phyloP scores from a whole-genome alignment of 2,888 invertebrate species.

The Fabriciana adippe region DNA sequence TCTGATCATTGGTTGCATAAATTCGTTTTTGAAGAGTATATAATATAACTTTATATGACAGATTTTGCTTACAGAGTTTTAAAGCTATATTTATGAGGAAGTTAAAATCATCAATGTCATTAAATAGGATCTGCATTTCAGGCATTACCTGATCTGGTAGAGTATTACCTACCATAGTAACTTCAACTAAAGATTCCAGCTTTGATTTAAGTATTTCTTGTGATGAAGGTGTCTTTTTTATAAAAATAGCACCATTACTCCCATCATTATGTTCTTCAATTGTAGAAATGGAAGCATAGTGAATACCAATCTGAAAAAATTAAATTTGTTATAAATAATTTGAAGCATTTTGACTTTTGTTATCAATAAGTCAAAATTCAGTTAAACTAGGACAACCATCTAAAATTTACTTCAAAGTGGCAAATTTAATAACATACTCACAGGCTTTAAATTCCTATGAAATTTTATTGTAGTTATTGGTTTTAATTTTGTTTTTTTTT shows the following conservation, averaged over 20 bases:
- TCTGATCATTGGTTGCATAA: constrained; percentile 48
- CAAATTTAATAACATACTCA: too few species aligned
- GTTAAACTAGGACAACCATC: too few species aligned
- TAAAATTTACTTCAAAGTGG: too few species aligned
- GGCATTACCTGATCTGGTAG: constrained; percentile 48
- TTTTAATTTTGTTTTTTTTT: background rate
- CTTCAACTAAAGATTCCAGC: constrained; percentile 51
- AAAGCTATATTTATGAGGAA: constrained; percentile 55
- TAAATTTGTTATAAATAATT: background rate
- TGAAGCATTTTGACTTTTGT: too few species aligned
- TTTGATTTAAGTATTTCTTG: constrained; percentile 63
- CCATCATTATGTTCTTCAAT: constrained; percentile 37
- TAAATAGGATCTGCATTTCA: constrained; percentile 58
- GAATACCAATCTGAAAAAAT: constrained; percentile 48
- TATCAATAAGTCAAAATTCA: too few species aligned
- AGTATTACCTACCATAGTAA: constrained; percentile 27
- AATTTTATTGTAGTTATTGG: background rate
- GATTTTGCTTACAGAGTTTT: constrained; percentile 59
- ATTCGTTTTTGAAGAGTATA: constrained; percentile 65
- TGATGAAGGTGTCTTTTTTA: constrained; percentile 48
- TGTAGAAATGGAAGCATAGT: constrained; percentile 43
- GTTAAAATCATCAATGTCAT: constrained; percentile 58
- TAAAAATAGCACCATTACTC: constrained; percentile 19
- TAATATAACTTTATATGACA: constrained; percentile 60
- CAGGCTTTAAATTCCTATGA: background rate